phyloP scores from a whole-genome alignment of 2,797 vertebrate species.

The Parotocinclus haroldoi region DNA sequence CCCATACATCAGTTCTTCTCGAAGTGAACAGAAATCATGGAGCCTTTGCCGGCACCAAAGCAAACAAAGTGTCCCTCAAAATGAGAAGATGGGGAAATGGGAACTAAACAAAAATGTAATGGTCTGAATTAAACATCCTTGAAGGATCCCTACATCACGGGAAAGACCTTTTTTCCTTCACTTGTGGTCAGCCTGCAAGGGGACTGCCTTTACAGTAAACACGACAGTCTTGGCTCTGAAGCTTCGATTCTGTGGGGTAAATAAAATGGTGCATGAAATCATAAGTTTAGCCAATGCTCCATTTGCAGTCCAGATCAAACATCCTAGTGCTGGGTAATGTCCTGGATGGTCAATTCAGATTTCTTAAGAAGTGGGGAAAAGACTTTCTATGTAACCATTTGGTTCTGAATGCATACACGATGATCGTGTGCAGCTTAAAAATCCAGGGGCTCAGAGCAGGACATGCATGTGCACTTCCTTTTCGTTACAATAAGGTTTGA shows the following conservation, averaged over 20 bases:
- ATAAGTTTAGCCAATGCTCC: constrained; percentile 43
- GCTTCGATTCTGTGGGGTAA: constrained; percentile 46
- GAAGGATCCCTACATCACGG: constrained; percentile 21
- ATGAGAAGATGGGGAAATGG: constrained; percentile 30
- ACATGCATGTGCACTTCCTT: constrained; percentile 54
- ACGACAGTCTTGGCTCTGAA: constrained; percentile 37
- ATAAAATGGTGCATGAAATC: constrained; percentile 65
- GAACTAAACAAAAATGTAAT: constrained; percentile 43
- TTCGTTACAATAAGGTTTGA: constrained; percentile 61
- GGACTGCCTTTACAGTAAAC: constrained; percentile 45
- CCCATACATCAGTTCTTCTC: constrained; percentile 4
- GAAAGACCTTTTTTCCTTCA: constrained; percentile 36
- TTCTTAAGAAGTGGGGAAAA: constrained; percentile 11
- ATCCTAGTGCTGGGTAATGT: constrained; percentile 10
- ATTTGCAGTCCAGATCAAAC: constrained; percentile 34
- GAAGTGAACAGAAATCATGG: constrained; percentile 41
- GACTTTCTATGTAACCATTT: constrained; percentile 10
- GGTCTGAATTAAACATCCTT: constrained; percentile 39
- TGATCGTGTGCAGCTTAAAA: constrained; percentile 43
- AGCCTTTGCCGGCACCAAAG: constrained; percentile 33
- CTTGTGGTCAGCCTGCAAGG: constrained; percentile 29
- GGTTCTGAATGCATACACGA: constrained; percentile 30
- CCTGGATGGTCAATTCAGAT: constrained; percentile 8
- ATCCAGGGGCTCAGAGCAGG: constrained; percentile 49
- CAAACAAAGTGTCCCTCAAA: constrained; percentile 33